phyloP scores from a whole-genome alignment of 2,113 vertebrate species.

The Romanogobio albipinnatus region DNA sequence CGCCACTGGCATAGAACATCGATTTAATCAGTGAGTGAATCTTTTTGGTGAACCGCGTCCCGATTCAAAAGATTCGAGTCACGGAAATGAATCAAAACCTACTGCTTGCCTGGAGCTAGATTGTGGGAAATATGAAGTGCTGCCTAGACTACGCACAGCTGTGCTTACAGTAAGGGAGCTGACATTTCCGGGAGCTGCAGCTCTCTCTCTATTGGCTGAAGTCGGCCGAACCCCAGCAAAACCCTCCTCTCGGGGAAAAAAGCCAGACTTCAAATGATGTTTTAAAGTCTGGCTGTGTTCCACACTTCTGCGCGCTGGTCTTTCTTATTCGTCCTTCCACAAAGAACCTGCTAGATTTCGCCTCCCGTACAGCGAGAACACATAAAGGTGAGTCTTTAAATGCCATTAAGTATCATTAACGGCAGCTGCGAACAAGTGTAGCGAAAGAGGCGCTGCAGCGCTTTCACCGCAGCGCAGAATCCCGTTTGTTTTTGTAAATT shows the following conservation, averaged over 20 bases:
- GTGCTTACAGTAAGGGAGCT: not conserved
- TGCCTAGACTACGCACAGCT: not conserved
- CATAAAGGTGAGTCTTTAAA: constrained; percentile 25
- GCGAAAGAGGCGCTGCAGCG: not conserved
- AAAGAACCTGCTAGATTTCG: not conserved
- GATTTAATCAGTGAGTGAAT: not conserved
- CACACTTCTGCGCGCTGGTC: not conserved
- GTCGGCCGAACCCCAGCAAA: not conserved
- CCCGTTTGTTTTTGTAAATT: not conserved
- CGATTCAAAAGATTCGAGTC: constrained; percentile 7
- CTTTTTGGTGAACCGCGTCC: not conserved
- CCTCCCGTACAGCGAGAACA: not conserved
- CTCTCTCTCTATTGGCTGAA: constrained; percentile 37
- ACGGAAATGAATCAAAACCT: not conserved
- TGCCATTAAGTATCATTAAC: not conserved
- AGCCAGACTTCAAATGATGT: constrained; percentile 31
- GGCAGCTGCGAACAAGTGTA: not conserved
- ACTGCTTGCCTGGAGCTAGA: not conserved
- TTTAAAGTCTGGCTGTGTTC: constrained; percentile 19
- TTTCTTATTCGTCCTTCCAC: not conserved
- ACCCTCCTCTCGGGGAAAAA: constrained; percentile 19
- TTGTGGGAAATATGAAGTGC: not conserved
- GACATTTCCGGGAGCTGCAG: constrained; percentile 17
- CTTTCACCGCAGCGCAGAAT: not conserved
- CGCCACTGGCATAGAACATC: not conserved